These are phyloP conservation scores for Calyptomena viridis DNA, from an alignment of 2,113 vertebrate genomes.

Conservation along the genomic window DNA sequence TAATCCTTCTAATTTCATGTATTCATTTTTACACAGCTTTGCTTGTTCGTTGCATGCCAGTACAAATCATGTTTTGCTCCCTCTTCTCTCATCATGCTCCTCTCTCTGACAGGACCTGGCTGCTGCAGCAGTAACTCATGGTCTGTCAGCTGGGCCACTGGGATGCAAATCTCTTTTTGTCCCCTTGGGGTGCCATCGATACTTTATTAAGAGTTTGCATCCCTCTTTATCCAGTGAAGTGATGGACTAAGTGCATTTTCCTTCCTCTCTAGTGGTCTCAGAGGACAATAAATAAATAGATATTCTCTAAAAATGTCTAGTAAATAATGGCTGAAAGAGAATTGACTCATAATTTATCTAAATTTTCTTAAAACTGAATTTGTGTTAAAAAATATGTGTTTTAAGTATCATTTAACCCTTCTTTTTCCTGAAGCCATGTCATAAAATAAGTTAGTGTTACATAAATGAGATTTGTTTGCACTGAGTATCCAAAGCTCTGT, in stretches of 20 bases:
- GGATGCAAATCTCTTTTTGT: slow-evolving; percentile 46
- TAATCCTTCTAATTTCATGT: slow-evolving; percentile 59
- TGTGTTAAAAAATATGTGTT: neutral
- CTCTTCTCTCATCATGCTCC: neutral
- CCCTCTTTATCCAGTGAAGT: slow-evolving; percentile 1
- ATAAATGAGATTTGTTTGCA: neutral
- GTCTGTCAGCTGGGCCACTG: slow-evolving; percentile 1
- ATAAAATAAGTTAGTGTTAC: neutral
- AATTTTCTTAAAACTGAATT: neutral
- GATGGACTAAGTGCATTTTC: slow-evolving; percentile 45
- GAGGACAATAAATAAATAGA: slow-evolving; percentile 52
- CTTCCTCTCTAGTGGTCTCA: slow-evolving; percentile 36
- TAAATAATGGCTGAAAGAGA: slow-evolving; percentile 29
- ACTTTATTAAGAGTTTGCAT: slow-evolving; percentile 52
- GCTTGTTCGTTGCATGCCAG: slow-evolving; percentile 41
- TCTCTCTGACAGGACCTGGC: neutral
- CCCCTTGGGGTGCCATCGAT: slow-evolving; percentile 56
- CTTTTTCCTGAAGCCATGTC: neutral
- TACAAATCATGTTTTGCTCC: slow-evolving; percentile 27
- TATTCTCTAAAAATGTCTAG: slow-evolving; percentile 17
- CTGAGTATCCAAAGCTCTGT: neutral
- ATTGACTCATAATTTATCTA: neutral
- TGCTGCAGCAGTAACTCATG: slow-evolving; percentile 31
- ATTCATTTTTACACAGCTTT: slow-evolving; percentile 46
- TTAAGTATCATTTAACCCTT: neutral